Evolutionary conservation across 1,140 invertebrate genomes (phyloP).

Genomic region (Laupala kohalensis): DNA sequence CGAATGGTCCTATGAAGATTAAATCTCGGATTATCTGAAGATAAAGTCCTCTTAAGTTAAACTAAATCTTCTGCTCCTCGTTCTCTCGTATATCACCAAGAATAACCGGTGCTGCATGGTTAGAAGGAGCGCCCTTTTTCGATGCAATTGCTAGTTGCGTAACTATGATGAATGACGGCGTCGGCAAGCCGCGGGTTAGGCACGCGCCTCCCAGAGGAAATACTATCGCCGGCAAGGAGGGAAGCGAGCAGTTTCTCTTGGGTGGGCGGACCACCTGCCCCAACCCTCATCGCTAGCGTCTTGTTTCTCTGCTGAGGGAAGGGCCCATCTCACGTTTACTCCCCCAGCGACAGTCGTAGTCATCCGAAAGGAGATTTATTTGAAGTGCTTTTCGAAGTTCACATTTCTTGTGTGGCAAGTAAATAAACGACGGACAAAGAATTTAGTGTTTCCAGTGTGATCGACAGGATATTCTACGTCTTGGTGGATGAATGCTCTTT

Average conservation of each 20-base stretch:
- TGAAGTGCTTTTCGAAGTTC: too few species aligned
- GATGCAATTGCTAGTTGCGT: background rate
- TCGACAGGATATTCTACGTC: too few species aligned
- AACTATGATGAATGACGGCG: background rate
- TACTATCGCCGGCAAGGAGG: background rate
- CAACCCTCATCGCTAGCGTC: too few species aligned
- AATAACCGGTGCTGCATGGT: background rate
- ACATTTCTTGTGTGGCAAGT: too few species aligned
- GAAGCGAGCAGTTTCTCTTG: background rate
- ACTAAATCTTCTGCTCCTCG: background rate
- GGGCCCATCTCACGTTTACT: background rate
- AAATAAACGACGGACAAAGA: too few species aligned
- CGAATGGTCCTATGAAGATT: background rate
- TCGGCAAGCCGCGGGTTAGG: too few species aligned
- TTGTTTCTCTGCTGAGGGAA: background rate
- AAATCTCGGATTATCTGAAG: background rate
- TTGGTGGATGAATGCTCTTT: too few species aligned
- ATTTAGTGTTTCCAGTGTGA: too few species aligned
- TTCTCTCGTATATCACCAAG: background rate
- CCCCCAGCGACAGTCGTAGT: too few species aligned
- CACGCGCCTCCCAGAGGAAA: background rate
- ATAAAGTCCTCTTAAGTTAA: background rate
- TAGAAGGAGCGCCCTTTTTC: background rate
- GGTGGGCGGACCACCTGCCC: background rate
- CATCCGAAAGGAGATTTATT: too few species aligned